These are phyloP conservation scores for Calephelis nemesis DNA, from an alignment of 1,140 invertebrate genomes.

Conservation along the genomic window DNA sequence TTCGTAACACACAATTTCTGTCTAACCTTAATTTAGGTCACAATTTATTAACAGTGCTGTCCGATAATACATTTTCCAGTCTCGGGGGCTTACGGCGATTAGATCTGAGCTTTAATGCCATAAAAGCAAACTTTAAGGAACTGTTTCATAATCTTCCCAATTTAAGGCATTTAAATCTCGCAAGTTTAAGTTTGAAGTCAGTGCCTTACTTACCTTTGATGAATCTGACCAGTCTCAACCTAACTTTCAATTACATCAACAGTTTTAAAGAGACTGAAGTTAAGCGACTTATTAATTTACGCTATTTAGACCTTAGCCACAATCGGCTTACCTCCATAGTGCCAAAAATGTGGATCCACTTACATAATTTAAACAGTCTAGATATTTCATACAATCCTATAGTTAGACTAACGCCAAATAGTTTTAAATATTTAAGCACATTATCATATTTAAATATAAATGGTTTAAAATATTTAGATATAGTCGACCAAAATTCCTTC, in stretches of 20 bases:
- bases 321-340: conserved; percentile 84
- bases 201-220: conserved; percentile 86
- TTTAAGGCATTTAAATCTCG: conserved; percentile 86
- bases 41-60: conserved; percentile 91
- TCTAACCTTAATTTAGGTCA: conserved; percentile 88
- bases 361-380: conserved; percentile 81
- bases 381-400: conserved; percentile 84
- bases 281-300: conserved; percentile 82
- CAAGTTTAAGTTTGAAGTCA: conserved; percentile 85
- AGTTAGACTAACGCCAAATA: conserved; percentile 76
- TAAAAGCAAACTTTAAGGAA: conserved; percentile 92
- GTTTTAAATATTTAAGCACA: conserved; percentile 80
- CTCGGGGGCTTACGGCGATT: conserved; percentile 87
- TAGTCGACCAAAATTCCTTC: conserved; percentile 84
- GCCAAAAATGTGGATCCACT: conserved; percentile 80
- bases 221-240: conserved; percentile 86
- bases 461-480: conserved; percentile 80
- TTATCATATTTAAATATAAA: conserved; percentile 80
- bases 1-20: conserved; percentile 89
- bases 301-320: conserved; percentile 83
- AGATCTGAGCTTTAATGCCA: conserved; percentile 89
- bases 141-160: conserved; percentile 93
- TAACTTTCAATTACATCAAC: conserved; percentile 87
- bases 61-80: conserved; percentile 93
- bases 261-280: conserved; percentile 82